Conservation (phyloP, 1,140 invertebrate species). For the Rhagoletis zephyria region DNA sequence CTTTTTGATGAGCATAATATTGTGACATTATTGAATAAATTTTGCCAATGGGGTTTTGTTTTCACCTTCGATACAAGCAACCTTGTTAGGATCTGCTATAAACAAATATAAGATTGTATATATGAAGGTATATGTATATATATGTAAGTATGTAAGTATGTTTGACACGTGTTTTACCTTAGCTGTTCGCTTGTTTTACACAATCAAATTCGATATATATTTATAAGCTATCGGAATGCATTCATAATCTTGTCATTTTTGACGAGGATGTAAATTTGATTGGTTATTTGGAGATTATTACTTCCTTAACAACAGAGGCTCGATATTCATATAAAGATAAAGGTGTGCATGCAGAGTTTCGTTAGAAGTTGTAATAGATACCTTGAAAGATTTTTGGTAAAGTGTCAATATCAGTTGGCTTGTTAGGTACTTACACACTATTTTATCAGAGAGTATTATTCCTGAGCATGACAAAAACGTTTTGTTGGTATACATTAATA, state of each 20-base stretch:
- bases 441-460: too few relatives aligned
- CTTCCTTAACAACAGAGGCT: too few relatives aligned
- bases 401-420: too few relatives aligned
- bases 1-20: slow-evolving; percentile 42
- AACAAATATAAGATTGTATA: not conserved
- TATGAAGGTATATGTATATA: too few relatives aligned
- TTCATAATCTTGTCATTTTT: not conserved
- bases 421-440: too few relatives aligned
- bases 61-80: not conserved
- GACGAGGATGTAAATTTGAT: not conserved
- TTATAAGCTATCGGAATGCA: not conserved
- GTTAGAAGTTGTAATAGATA: too few relatives aligned
- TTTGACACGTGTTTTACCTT: slow-evolving; percentile 12
- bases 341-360: too few relatives aligned
- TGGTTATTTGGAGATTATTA: not conserved
- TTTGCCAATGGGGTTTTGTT: slow-evolving; percentile 29
- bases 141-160: not conserved
- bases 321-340: too few relatives aligned
- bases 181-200: slow-evolving; percentile 15
- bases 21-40: slow-evolving; percentile 36
- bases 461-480: too few relatives aligned
- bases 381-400: too few relatives aligned
- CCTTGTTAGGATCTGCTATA: not conserved
- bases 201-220: slow-evolving; percentile 15
- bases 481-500: too few relatives aligned